phyloP scores from a whole-genome alignment of 2,113 vertebrate genomes.

The Charadrius vociferus region DNA sequence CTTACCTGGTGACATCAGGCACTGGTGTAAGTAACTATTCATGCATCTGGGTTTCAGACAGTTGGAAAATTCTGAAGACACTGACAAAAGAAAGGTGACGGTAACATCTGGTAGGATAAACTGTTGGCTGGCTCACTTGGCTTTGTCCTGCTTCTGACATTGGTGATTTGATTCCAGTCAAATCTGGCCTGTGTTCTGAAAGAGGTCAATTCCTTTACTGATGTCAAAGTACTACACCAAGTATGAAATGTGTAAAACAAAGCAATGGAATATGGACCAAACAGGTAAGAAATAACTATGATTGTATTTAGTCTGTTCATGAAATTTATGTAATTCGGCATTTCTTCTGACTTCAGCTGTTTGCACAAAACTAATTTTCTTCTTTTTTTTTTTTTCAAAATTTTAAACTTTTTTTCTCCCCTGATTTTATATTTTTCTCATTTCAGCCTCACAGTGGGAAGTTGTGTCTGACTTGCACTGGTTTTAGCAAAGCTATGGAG shows the following conservation, averaged over 20 bases:
- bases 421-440: background rate
- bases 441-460: background rate
- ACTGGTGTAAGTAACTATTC: background rate
- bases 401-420: background rate
- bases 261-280: background rate
- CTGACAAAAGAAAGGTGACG: background rate
- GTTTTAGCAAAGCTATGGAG: background rate
- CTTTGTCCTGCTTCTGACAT: background rate
- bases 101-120: background rate
- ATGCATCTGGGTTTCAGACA: background rate
- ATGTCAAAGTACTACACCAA: background rate
- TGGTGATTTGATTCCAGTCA: background rate
- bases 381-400: background rate
- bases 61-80: background rate
- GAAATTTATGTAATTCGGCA: background rate
- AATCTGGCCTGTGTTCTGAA: background rate
- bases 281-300: background rate
- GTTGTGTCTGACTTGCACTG: background rate
- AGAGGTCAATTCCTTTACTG: background rate
- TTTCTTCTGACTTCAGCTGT: background rate
- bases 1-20: background rate
- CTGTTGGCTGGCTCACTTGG: background rate
- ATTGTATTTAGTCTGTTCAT: background rate
- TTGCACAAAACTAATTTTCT: background rate
- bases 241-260: background rate